These are phyloP conservation scores for Elymnias hypermnestra DNA, from an alignment of 1,140 invertebrate species.

Conservation along the genomic window DNA sequence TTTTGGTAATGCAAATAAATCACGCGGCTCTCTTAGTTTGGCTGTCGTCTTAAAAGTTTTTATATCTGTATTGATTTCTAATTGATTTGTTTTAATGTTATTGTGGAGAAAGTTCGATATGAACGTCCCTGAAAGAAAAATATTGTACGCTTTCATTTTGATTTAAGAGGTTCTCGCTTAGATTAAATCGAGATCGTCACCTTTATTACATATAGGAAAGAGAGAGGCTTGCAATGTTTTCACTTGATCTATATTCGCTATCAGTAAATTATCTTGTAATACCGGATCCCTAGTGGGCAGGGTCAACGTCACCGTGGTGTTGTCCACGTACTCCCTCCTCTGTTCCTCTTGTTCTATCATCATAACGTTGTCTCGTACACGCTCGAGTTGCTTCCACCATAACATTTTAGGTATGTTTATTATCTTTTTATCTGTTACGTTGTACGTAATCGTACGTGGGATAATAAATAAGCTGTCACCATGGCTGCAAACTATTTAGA, in stretches of 20 bases:
- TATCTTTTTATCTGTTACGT: no score
- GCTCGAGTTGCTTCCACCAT: slow-evolving; percentile 69
- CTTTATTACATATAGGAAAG: slow-evolving; percentile 77
- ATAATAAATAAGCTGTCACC: slow-evolving; percentile 36
- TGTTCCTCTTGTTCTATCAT: slow-evolving; percentile 63
- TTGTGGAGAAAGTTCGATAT: slow-evolving; percentile 77
- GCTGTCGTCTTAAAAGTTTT: slow-evolving; percentile 78
- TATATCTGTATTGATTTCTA: slow-evolving; percentile 81
- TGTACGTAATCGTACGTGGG: no score
- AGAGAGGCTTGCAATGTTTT: slow-evolving; percentile 78
- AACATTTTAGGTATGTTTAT: slow-evolving; percentile 45
- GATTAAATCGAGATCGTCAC: no score
- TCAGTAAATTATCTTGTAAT: slow-evolving; percentile 52
- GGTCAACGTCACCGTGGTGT: slow-evolving; percentile 48
- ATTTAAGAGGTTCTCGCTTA: no score
- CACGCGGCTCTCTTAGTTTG: slow-evolving; percentile 80
- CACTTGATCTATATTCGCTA: slow-evolving; percentile 73
- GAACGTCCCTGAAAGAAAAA: slow-evolving; percentile 68
- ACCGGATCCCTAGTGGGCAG: slow-evolving; percentile 52
- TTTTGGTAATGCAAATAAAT: slow-evolving; percentile 81
- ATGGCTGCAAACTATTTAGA: slow-evolving; percentile 48
- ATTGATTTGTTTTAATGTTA: slow-evolving; percentile 80
- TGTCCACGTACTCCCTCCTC: slow-evolving; percentile 40
- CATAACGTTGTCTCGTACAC: slow-evolving; percentile 47
- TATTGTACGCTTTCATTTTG: no score